These are phyloP conservation scores for Ceratina japonica DNA, from an alignment of 1,140 invertebrate species.

Conservation along the genomic window DNA sequence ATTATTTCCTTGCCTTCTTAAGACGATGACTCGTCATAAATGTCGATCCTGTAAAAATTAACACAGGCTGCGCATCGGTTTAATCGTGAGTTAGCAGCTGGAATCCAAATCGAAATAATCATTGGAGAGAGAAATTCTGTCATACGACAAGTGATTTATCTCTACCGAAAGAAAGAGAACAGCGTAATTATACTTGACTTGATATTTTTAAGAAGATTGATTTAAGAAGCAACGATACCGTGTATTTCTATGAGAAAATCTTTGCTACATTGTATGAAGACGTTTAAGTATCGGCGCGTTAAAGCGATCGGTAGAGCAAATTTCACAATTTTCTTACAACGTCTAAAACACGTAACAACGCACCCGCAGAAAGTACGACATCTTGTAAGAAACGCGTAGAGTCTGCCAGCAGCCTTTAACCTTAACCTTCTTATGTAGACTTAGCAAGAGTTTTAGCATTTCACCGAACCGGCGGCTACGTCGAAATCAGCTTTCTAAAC, in stretches of 20 bases:
- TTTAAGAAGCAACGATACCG: conserved; percentile 31
- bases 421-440: conserved; percentile 18
- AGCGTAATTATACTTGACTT: conserved; percentile 20
- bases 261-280: too few species aligned
- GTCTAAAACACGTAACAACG: background rate
- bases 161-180: background rate
- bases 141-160: background rate
- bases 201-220: conserved; percentile 8
- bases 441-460: conserved; percentile 16
- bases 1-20: conserved; percentile 19
- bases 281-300: too few species aligned
- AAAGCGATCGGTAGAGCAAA: background rate
- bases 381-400: background rate
- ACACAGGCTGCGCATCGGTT: too few species aligned
- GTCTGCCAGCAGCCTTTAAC: conserved; percentile 9
- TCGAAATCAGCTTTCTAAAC: conserved; percentile 35
- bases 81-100: too few species aligned
- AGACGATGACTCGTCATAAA: conserved; percentile 27
- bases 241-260: conserved; percentile 1
- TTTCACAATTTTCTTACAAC: background rate
- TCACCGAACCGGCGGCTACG: conserved; percentile 6
- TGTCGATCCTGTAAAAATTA: conserved; percentile 1
- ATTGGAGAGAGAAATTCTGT: background rate
- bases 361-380: background rate
- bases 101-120: too few species aligned